phyloP scores from a whole-genome alignment of 1,140 invertebrate species.

The Cydia fagiglandana region DNA sequence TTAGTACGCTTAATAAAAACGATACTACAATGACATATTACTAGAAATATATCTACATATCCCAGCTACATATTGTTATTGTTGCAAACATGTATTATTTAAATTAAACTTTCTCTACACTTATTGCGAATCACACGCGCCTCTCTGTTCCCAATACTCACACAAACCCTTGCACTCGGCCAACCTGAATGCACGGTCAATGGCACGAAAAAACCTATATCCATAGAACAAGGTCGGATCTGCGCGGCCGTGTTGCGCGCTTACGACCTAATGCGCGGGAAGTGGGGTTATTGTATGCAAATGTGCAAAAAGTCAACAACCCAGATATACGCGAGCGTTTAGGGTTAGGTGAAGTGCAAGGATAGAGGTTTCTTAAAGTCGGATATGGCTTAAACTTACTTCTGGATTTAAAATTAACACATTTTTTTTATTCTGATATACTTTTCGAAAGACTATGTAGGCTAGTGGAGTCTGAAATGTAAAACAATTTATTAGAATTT shows the following conservation, averaged over 20 bases:
- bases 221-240: conserved; percentile 7
- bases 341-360: not conserved
- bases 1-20: no score
- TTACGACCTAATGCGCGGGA: conserved; percentile 36
- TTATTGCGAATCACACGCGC: not conserved
- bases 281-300: conserved; percentile 47
- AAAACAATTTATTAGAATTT: no score
- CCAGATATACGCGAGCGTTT: conserved; percentile 13
- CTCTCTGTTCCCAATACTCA: not conserved
- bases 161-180: conserved; percentile 20
- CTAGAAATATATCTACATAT: no score
- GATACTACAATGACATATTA: no score
- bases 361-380: no score
- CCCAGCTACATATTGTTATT: not conserved
- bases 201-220: conserved; percentile 12
- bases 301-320: conserved; percentile 39
- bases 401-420: no score
- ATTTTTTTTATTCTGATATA: no score
- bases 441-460: no score
- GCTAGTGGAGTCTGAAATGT: no score
- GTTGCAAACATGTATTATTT: not conserved
- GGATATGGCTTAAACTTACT: no score
- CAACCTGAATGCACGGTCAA: conserved; percentile 4
- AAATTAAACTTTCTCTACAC: not conserved
- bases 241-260: conserved; percentile 36